Conservation (phyloP, 1,140 invertebrate species). For the Caerostris extrusa region DNA sequence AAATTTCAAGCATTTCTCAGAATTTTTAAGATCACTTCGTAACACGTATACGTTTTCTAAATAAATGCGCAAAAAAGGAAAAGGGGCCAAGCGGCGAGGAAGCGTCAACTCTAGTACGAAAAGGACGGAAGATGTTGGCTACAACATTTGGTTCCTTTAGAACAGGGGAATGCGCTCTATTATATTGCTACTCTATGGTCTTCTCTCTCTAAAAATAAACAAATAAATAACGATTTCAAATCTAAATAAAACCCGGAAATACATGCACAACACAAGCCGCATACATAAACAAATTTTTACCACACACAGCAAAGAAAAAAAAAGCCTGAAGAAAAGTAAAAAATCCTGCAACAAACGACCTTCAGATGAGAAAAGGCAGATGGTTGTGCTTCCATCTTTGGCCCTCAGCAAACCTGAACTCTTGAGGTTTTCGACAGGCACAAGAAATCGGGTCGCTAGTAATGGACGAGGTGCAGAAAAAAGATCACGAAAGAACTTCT, state of each 20-base stretch:
- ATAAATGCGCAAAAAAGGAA: too few species aligned
- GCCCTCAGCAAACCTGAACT: background rate
- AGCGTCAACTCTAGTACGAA: too few species aligned
- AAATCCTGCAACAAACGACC: background rate
- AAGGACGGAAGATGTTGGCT: too few species aligned
- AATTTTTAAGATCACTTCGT: too few species aligned
- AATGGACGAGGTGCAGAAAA: conserved; percentile 16
- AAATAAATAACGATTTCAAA: too few species aligned
- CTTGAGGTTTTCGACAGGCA: background rate
- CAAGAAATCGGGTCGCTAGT: conserved; percentile 4
- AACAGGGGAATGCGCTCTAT: too few species aligned
- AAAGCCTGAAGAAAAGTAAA: background rate
- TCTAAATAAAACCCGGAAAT: conserved; percentile 1
- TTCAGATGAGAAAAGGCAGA: background rate
- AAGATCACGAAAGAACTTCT: conserved; percentile 4
- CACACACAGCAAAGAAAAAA: background rate
- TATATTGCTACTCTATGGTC: too few species aligned
- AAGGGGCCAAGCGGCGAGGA: too few species aligned
- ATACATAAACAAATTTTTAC: background rate
- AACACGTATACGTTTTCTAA: too few species aligned
- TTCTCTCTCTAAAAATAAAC: too few species aligned
- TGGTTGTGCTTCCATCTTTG: background rate
- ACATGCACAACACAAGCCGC: background rate
- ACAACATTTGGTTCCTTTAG: too few species aligned
- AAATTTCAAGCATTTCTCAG: too few species aligned